Evolutionary conservation across 2,888 invertebrate genomes (phyloP).

Genomic region (Lochmaea crataegi): DNA sequence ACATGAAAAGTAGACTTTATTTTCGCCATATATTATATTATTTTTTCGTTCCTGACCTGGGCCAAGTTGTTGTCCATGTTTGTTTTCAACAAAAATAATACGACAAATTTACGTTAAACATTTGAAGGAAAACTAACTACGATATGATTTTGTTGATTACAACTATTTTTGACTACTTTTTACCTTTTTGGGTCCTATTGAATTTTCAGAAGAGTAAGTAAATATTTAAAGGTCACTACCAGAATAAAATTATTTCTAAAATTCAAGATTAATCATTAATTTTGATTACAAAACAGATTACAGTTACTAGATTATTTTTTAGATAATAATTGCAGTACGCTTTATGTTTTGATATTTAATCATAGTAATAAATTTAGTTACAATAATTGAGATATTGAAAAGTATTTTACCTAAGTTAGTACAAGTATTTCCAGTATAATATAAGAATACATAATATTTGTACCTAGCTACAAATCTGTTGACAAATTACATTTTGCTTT

Average conservation of each 20-base stretch:
- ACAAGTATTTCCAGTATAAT: not conserved
- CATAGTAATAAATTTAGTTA: not conserved
- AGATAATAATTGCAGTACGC: not conserved
- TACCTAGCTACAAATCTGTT: not conserved
- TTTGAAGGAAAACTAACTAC: constrained; percentile 10
- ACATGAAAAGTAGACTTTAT: constrained; percentile 20
- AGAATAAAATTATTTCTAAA: not conserved
- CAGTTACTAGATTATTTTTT: not conserved
- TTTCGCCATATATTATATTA: constrained; percentile 7
- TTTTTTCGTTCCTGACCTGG: constrained; percentile 55
- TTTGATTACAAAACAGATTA: not conserved
- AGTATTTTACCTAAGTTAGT: not conserved
- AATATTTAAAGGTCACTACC: constrained; percentile 7
- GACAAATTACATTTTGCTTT: too few species aligned
- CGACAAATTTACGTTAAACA: constrained; percentile 38
- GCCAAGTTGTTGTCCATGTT: constrained; percentile 56
- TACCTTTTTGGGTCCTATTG: constrained; percentile 31
- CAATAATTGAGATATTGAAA: not conserved
- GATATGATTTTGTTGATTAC: constrained; percentile 25
- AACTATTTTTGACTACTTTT: constrained; percentile 20
- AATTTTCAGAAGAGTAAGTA: constrained; percentile 21
- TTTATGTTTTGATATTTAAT: constrained; percentile 8
- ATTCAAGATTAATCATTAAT: not conserved
- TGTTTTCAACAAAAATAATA: constrained; percentile 52
- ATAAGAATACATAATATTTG: not conserved